Conservation (phyloP, 1,140 invertebrate genomes). For the Littorina saxatilis region DNA sequence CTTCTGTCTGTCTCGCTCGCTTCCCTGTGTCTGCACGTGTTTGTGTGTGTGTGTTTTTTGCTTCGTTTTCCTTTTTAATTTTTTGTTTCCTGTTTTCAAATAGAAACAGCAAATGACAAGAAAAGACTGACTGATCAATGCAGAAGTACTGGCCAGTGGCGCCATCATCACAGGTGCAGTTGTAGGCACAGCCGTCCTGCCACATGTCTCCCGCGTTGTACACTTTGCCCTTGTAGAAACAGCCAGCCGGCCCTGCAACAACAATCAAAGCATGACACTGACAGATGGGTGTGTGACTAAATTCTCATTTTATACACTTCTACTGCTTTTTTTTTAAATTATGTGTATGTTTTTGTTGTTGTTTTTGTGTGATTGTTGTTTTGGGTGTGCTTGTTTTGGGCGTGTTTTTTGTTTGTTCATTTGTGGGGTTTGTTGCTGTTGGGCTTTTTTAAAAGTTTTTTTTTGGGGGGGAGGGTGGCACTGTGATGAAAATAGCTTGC, state of each 20-base stretch:
- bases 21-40: too few relatives aligned
- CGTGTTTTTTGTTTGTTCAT: background rate
- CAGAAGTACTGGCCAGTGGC: conserved; percentile 56
- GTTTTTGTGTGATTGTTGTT: background rate
- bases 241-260: conserved; percentile 16
- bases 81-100: too few relatives aligned
- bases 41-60: too few relatives aligned
- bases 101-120: too few relatives aligned
- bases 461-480: too few relatives aligned
- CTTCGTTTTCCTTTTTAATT: too few relatives aligned
- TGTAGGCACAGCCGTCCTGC: conserved; percentile 60
- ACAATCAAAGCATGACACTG: background rate
- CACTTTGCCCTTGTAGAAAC: conserved; percentile 37
- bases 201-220: conserved; percentile 53
- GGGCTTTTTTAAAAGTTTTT: background rate
- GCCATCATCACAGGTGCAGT: conserved; percentile 58
- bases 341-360: background rate
- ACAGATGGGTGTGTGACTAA: background rate
- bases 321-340: background rate
- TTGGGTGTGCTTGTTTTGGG: background rate
- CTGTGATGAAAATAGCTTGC: too few relatives aligned
- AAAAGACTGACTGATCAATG: conserved; percentile 52
- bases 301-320: background rate
- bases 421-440: background rate
- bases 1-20: too few relatives aligned